A percentile compares a stretch with the other conserved stretches of the same genome.
Evolutionary conservation across 1,140 invertebrate genomes (phyloP).

Genomic region (Eueides isabella): DNA sequence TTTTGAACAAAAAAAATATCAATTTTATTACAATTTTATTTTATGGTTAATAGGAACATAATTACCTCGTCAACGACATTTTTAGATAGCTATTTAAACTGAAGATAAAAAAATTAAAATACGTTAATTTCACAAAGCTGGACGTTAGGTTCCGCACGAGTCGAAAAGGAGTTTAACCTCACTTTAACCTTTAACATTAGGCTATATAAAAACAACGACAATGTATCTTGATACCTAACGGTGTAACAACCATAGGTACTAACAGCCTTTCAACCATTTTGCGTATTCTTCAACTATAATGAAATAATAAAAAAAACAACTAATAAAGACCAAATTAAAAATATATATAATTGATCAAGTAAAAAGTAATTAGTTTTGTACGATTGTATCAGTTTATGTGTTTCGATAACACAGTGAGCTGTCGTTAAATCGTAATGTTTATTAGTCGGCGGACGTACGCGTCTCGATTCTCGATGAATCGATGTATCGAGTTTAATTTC

Average conservation of each 20-base stretch:
- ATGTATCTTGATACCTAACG: not conserved
- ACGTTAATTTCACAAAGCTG: too few species aligned
- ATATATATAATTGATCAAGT: constrained; percentile 18
- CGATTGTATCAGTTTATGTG: constrained; percentile 34
- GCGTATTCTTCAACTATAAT: not conserved
- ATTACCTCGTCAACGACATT: too few species aligned
- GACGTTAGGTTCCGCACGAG: too few species aligned
- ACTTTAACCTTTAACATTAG: too few species aligned
- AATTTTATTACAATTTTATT: too few species aligned
- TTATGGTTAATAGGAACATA: too few species aligned
- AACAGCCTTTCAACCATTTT: not conserved
- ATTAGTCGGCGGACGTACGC: constrained; percentile 25
- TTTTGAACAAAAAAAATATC: too few species aligned
- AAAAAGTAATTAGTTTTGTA: constrained; percentile 44
- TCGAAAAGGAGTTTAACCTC: too few species aligned
- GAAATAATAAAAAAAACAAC: not conserved
- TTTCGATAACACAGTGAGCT: constrained; percentile 44
- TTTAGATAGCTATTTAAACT: too few species aligned
- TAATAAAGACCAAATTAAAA: not conserved
- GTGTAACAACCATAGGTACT: not conserved
- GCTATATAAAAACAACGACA: too few species aligned
- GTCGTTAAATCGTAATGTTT: constrained; percentile 41
- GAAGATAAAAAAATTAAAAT: too few species aligned
- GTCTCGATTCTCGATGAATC: constrained; percentile 32
- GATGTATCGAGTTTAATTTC: constrained; percentile 39